Evolutionary conservation across 1,140 invertebrate genomes (phyloP), one percentile per base, ranked within the genome.

Genomic region (Ctenoplectra terminalis): DNA sequence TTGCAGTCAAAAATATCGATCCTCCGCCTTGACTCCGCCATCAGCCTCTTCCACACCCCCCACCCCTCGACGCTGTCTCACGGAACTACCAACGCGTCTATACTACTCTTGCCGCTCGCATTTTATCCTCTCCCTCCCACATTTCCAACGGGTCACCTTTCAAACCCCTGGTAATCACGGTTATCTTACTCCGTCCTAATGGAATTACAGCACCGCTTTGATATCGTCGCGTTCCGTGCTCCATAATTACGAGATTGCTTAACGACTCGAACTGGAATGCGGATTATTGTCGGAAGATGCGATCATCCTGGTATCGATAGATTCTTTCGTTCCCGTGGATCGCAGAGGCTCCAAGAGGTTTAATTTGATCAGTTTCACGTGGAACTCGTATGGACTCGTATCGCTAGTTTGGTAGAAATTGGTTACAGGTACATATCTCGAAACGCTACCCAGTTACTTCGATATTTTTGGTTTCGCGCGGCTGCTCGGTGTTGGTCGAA

Each of bases 1-100:
- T 92, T 92, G 87, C 89, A 91, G 90, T 90, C 87, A 92, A 91
- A 91, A 92, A 91, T 92, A 92, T 92, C 89, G 90, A 92, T 90
- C 84, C 78, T 76, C 58, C 84, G 72, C 83, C 86, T 88, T 85
- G 72, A 76, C 58, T 78, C 66, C 83, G 23, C 77, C 40, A 46
- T 60, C 50, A 43, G 56, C 71, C 50, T 50, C 56, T 56, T 48
- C 73, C 17, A 15, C 40, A 46, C 61, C 34, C 46, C 43, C 26
- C 54, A 52, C 66, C 23, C n/a, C n/a, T 26, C 63, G 40, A 15
- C 77, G 34, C 50, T 50, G 73, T 77, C 40, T 48, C 46, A 56
- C n/a, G 37, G 20, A 61, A 15, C 66, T 79, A 85, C 31, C 29
- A n/a, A n/a, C 60, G 75, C 80, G 61, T 81, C 83, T 81, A 79